These are phyloP conservation scores for Antheraea assamensis DNA, from an alignment of 2,888 invertebrate species.

Conservation along the genomic window DNA sequence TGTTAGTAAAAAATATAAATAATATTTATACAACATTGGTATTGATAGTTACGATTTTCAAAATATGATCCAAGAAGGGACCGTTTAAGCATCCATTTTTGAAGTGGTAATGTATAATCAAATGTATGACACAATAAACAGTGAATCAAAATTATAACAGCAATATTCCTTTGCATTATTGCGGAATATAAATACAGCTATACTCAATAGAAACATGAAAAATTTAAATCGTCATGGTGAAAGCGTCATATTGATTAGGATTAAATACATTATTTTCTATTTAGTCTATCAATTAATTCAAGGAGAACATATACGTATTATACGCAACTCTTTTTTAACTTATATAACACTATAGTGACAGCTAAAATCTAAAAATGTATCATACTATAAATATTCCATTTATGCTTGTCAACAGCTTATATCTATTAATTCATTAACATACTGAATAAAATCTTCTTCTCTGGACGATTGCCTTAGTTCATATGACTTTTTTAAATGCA, in stretches of 20 bases:
- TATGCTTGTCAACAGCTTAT: too few species aligned
- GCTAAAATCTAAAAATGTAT: too few species aligned
- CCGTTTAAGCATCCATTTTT: constrained; percentile 42
- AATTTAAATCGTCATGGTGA: not conserved
- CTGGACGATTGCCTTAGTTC: too few species aligned
- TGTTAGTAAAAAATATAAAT: too few species aligned
- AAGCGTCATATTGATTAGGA: not conserved
- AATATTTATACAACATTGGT: not conserved
- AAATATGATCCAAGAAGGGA: constrained; percentile 22
- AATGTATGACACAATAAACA: constrained; percentile 59
- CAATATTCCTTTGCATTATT: constrained; percentile 55
- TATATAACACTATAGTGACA: not conserved
- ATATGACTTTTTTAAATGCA: too few species aligned
- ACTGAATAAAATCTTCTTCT: too few species aligned
- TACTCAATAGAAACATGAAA: not conserved
- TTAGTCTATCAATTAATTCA: not conserved
- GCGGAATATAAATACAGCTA: not conserved
- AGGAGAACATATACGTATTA: not conserved
- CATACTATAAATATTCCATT: too few species aligned
- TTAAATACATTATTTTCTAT: not conserved
- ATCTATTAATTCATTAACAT: too few species aligned
- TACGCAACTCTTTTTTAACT: not conserved
- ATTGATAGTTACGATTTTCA: constrained; percentile 14
- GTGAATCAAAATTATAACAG: constrained; percentile 47
- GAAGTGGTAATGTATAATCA: constrained; percentile 65